Evolutionary conservation across 2,888 invertebrate genomes (phyloP).

Genomic region (Glomeris marginata): DNA sequence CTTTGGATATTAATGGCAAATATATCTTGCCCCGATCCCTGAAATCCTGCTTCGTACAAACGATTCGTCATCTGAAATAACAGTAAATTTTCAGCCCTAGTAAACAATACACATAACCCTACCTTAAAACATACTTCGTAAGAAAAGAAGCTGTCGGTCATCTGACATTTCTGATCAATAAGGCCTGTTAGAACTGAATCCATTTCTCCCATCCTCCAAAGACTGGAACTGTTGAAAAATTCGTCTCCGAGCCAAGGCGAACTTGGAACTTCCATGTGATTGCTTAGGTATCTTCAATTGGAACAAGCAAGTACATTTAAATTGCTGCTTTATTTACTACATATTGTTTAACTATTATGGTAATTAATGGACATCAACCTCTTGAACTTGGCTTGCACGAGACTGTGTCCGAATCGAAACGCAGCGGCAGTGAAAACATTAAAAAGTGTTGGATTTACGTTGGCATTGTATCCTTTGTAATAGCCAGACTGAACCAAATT

Average conservation of each 20-base stretch:
- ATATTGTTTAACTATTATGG: no score
- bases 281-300: conserved; percentile 1
- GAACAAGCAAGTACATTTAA: neutral
- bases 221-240: conserved; percentile 13
- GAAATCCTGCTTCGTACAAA: conserved; percentile 51
- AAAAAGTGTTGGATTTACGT: conserved; percentile 72
- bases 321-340: no score
- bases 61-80: conserved; percentile 75
- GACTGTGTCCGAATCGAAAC: conserved; percentile 68
- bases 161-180: conserved; percentile 11
- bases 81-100: neutral
- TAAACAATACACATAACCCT: neutral
- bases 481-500: conserved; percentile 27
- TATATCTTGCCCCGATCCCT: conserved; percentile 65
- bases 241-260: conserved; percentile 14
- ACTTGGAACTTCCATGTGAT: conserved; percentile 2
- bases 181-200: conserved; percentile 12
- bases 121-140: conserved; percentile 4
- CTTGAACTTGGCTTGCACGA: conserved; percentile 14
- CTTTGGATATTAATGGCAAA: conserved; percentile 88
- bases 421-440: conserved; percentile 85
- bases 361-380: conserved; percentile 7
- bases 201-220: conserved; percentile 12
- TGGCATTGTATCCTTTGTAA: conserved; percentile 68
- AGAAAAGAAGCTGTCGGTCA: conserved; percentile 14